A percentile compares a stretch with the other conserved stretches of the same genome.
These are phyloP conservation scores for Clepsis dumicolana DNA, from an alignment of 2,888 invertebrate genomes.

Conservation along the genomic window DNA sequence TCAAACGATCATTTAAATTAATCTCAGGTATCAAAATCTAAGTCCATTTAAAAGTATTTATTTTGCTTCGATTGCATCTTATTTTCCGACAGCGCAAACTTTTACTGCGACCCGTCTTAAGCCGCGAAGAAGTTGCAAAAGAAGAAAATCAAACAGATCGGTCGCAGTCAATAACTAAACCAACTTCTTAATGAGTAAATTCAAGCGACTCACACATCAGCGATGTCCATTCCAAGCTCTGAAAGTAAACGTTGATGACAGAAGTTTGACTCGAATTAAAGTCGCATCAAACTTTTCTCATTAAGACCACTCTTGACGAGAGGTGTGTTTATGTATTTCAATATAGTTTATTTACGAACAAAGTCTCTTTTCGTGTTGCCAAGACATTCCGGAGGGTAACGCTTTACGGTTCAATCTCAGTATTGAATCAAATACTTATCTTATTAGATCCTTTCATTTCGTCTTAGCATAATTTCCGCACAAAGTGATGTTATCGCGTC, in stretches of 20 bases:
- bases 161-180: constrained; percentile 67
- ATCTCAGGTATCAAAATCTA: background rate
- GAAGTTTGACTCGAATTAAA: constrained; percentile 83
- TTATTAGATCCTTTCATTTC: constrained; percentile 44
- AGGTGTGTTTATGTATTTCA: constrained; percentile 82
- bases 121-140: constrained; percentile 66
- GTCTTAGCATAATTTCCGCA: constrained; percentile 37
- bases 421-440: constrained; percentile 14
- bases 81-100: constrained; percentile 63
- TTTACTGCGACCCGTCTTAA: constrained; percentile 75
- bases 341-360: constrained; percentile 63
- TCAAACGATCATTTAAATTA: background rate
- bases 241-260: constrained; percentile 80
- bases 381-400: constrained; percentile 38
- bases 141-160: constrained; percentile 67
- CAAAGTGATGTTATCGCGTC: constrained; percentile 30
- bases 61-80: constrained; percentile 26
- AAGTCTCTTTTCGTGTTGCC: constrained; percentile 61
- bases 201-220: constrained; percentile 28
- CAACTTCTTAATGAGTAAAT: constrained; percentile 55
- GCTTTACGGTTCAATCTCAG: constrained; percentile 6
- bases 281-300: constrained; percentile 85
- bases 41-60: constrained; percentile 23
- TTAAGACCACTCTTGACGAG: constrained; percentile 79
- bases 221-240: constrained; percentile 54